phyloP scores from a whole-genome alignment of 2,797 vertebrate genomes.

The Benthosema pterotum region DNA sequence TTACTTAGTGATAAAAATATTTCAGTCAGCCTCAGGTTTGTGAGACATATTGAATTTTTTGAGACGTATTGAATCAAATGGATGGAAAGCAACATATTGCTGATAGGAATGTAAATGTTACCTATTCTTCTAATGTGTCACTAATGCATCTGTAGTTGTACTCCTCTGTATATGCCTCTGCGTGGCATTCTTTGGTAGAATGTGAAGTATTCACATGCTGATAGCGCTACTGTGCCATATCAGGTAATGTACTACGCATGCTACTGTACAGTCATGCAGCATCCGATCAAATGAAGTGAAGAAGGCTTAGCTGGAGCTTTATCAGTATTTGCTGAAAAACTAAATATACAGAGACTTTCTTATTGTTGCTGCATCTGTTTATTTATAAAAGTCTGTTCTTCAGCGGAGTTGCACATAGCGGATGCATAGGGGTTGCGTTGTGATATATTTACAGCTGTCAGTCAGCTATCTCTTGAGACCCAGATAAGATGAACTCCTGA shows the following conservation, averaged over 20 bases:
- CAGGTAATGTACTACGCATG: too few species aligned
- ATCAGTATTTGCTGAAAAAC: slow-evolving; percentile 54
- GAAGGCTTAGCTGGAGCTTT: slow-evolving; percentile 13
- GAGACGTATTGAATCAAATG: neutral
- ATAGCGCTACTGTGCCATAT: too few species aligned
- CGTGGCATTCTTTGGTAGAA: too few species aligned
- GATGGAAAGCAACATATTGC: neutral
- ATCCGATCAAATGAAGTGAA: slow-evolving; percentile 6
- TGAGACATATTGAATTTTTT: neutral
- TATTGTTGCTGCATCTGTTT: slow-evolving; percentile 64
- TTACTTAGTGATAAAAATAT: too few species aligned
- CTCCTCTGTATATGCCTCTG: too few species aligned
- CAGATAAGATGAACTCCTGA: slow-evolving; percentile 71
- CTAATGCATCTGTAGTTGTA: too few species aligned
- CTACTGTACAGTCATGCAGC: neutral
- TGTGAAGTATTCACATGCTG: too few species aligned
- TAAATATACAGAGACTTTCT: slow-evolving; percentile 54
- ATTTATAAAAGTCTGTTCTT: slow-evolving; percentile 45
- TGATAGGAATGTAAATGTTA: too few species aligned
- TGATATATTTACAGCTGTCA: slow-evolving; percentile 81
- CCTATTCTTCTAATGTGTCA: too few species aligned
- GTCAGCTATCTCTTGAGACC: slow-evolving; percentile 77
- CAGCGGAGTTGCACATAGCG: slow-evolving; percentile 61
- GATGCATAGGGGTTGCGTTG: slow-evolving; percentile 65
- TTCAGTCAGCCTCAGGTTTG: neutral